Evolutionary conservation across 2,797 vertebrate species (phyloP), one percentile per base, ranked within the genome.

Genomic region (Enteromius anoplus): DNA sequence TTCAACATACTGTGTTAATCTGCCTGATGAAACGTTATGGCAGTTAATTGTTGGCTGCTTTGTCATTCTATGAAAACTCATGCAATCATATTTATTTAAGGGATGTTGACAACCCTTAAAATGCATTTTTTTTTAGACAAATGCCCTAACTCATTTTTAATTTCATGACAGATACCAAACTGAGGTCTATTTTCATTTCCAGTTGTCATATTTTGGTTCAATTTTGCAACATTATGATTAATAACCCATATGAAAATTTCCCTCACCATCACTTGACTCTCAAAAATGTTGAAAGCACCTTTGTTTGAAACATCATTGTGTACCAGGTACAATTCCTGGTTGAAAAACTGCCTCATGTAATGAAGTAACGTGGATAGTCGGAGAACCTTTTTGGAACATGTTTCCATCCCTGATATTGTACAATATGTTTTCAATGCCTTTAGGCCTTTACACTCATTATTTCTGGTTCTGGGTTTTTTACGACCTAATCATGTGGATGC

Each of bases 381-480:
- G 23, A 75, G 68, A 60, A 79, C 75, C 45, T 70, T 37, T 75
- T 79, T 71, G 64, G 5, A 81, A 78, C 10, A 10, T 5, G 10
- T 58, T 58, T 55, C 47, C 70, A 51, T 79, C 47, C 47, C 42
- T 55, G 60, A 71, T 82, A 51, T 26, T 53, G 37, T 40, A 23
- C 21, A 32, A 68, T 37, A 40, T 66, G 60, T 62, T 80, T 64
- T 80, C 29, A 80, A 62, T 49, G 37, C 17, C 58, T 65, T 71
- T 73, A 72, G 76, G 53, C 53, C 71, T 17, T 83, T 83, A 29
- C 64, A 49, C 72, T 77, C 15, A 69, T 53, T 34, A 21, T 58
- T 53, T 84, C 49, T 84, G 21, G 72, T 75, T 79, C 32, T 42
- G 17, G 53, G 37, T 19, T n/a, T 66, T 68, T 83, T 51, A 40